Evolutionary conservation across 2,888 invertebrate species (phyloP), one percentile per base, ranked within the genome.

Genomic region (Trachelus iudaicus): DNA sequence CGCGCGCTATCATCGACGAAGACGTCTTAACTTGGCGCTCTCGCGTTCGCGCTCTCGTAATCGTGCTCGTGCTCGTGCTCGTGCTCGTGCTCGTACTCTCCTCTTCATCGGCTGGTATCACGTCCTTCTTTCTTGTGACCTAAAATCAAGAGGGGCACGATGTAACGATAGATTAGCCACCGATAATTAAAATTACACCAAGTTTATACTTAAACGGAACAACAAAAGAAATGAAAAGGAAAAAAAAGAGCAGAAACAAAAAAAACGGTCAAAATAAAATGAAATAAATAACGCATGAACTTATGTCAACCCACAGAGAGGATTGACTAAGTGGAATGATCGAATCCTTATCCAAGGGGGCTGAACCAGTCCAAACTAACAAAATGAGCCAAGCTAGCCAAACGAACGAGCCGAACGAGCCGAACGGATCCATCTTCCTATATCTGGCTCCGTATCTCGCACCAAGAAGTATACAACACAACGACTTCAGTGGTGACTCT

Each of bases 101-200:
- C 85, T 87, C 90, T 84, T 90, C 90, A 89, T 89, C 87, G 87
- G 88, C 90, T 85, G 84, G 83, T 88, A 90, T 90, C 89, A 89
- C 88, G 87, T 87, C 79, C 84, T 85, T 83, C 79, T 84, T 83
- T 82, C 87, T 83, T 85, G 85, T 86, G 85, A 88, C 83, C 90
- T 90, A 83, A 69, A 79, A 80, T 68, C 11, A 71, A 15, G 15
- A 40, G 4, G 23, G 30, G 34, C 3, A 73, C 40, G 1, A 73
- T n/a, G 30, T 34, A 40, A 40, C 0, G 4, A 31, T 69, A 69
- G 30, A 69, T 69, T 33, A 30, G 30, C 69, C 33, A 30, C 11
- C 69, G 30, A 33, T 31, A 30, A 30, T 13, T 69, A 11, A 69
- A 30, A 69, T 33, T 12, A 2, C 30, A 30, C 11, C 0, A 15